phyloP scores from a whole-genome alignment of 53 echinoderm and acorn worm species.

The Astropecten irregularis region DNA sequence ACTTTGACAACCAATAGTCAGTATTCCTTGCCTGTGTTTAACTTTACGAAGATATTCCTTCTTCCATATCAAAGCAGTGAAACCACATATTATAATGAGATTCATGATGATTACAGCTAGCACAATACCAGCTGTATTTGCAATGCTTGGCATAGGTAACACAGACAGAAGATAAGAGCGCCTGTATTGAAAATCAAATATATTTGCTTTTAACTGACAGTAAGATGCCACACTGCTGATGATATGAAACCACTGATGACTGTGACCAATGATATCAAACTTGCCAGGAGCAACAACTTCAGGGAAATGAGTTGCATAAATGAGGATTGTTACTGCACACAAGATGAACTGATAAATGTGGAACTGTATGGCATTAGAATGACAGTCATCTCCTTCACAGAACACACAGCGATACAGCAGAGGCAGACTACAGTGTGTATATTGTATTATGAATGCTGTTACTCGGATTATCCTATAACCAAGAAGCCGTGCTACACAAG shows the following conservation, averaged over 20 bases:
- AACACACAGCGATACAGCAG: constrained; percentile 69
- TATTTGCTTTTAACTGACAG: constrained; percentile 63
- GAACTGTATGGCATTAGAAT: constrained; percentile 51
- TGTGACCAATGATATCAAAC: constrained; percentile 92
- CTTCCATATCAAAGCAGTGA: constrained; percentile 64
- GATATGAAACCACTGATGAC: constrained; percentile 90
- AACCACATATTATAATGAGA: constrained; percentile 66
- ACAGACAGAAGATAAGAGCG: constrained; percentile 37
- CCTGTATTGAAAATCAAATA: constrained; percentile 69
- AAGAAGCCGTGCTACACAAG: constrained; percentile 72
- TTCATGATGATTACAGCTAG: constrained; percentile 41
- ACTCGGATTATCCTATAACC: constrained; percentile 62
- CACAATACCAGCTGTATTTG: constrained; percentile 49
- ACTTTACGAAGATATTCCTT: constrained; percentile 57
- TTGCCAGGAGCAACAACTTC: constrained; percentile 81
- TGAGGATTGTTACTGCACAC: constrained; percentile 55
- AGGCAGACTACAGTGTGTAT: constrained; percentile 75
- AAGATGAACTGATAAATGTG: constrained; percentile 75
- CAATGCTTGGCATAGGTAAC: constrained; percentile 59
- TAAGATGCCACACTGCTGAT: constrained; percentile 69
- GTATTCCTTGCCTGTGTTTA: constrained; percentile 51
- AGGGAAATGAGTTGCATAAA: constrained; percentile 86
- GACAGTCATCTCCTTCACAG: constrained; percentile 68
- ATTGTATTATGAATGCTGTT: constrained; percentile 68
- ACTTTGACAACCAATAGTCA: constrained; percentile 14